Conservation (phyloP, 2,888 invertebrate genomes). For the Acanthosepion esculentum region DNA sequence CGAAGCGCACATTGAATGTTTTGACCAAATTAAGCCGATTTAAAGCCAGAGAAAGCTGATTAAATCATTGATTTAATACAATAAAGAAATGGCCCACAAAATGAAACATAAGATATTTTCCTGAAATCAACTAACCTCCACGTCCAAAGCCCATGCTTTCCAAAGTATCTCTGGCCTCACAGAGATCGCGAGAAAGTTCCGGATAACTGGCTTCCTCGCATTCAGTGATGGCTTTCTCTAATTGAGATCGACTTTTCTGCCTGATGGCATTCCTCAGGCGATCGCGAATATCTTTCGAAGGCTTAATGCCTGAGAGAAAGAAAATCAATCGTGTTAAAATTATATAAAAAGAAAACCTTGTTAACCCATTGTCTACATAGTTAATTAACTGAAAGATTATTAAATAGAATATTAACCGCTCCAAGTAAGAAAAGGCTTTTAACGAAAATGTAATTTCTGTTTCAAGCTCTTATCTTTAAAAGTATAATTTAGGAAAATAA, state of each 20-base stretch:
- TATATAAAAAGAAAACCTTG: background rate
- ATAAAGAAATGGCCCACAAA: background rate
- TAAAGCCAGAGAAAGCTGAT: background rate
- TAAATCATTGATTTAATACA: background rate
- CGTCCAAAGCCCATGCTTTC: conserved; percentile 40
- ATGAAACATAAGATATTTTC: background rate
- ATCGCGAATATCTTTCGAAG: background rate
- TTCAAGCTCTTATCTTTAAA: background rate
- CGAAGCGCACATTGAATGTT: too few relatives aligned
- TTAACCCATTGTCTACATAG: background rate
- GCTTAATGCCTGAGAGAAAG: background rate
- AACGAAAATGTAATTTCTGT: background rate
- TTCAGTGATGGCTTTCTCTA: background rate
- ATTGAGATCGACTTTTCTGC: background rate
- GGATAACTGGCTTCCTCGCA: conserved; percentile 41
- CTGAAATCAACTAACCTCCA: conserved; percentile 38
- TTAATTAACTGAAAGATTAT: background rate
- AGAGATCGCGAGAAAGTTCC: conserved; percentile 38
- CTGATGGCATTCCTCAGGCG: background rate
- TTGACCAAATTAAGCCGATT: background rate
- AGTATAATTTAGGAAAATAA: background rate
- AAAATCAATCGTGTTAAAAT: background rate
- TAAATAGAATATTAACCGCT: background rate
- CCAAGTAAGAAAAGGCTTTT: too few relatives aligned
- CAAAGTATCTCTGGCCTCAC: conserved; percentile 40